Evolutionary conservation across 1,140 invertebrate genomes (phyloP).

Genomic region (Trachelipus rathkii): DNA sequence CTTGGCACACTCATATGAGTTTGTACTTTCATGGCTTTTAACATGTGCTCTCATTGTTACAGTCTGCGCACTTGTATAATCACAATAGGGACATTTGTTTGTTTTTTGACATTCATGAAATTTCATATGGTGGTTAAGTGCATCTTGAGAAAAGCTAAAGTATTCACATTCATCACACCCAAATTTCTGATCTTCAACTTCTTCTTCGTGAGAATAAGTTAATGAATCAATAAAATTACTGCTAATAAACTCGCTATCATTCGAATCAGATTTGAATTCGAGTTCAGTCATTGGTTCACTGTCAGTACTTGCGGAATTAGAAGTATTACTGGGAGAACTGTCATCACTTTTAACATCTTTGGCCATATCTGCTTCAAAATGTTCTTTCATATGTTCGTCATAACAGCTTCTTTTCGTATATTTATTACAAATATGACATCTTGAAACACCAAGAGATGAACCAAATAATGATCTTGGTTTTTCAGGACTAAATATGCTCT

Average conservation of each 20-base stretch:
- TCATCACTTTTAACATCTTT: neutral
- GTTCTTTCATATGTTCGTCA: neutral
- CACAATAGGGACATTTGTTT: neutral
- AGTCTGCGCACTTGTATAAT: neutral
- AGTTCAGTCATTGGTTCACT: neutral
- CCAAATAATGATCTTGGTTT: conserved; percentile 3
- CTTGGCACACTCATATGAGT: neutral
- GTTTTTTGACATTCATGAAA: conserved; percentile 1
- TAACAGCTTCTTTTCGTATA: conserved; percentile 4
- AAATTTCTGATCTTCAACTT: conserved; percentile 8
- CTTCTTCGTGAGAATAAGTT: neutral
- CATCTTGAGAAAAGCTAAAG: neutral
- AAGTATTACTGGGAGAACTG: neutral
- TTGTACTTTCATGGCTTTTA: neutral
- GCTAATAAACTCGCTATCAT: neutral
- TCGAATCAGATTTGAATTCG: neutral
- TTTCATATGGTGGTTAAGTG: neutral
- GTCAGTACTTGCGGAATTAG: neutral
- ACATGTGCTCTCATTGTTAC: neutral
- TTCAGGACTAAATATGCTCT: neutral
- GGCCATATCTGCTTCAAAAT: neutral
- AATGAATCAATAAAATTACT: neutral
- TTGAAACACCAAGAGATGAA: neutral
- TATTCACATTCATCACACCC: neutral
- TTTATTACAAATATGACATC: neutral